Evolutionary conservation across 2,797 vertebrate species (phyloP), one percentile per base, ranked within the genome.

Genomic region (Cossypha niveicapilla): DNA sequence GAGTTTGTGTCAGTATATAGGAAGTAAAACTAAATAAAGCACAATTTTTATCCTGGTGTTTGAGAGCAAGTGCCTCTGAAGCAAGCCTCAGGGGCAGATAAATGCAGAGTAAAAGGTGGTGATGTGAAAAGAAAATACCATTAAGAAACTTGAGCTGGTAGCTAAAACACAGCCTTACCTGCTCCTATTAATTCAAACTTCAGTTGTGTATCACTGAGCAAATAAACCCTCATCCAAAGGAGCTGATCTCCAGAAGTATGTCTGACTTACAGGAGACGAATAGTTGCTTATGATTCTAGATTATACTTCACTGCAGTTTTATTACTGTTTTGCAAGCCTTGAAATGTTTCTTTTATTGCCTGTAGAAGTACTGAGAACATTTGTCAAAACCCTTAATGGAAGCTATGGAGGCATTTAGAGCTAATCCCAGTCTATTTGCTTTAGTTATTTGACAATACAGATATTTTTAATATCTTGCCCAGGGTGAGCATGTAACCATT

Each of bases 321-420:
- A 79, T 67, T 88, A 42, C 63, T 56, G 27, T 90, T 94, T 88
- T 54, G 14, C 35, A 94, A 67, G 88, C 74, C 65, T 94, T 73
- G 71, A 93, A 93, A 67, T 48, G 67, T 74, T 87, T 9, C 56
- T 81, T 96, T 92, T 90, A 90, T 88, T 94, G 80, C 81, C 50
- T 1, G 3, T 71, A 77, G 86, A 88, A 87, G 83, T 34, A 79
- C 77, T 71, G 67, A 67, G 76, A 90, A 48, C 83, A 74, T 85
- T 93, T 44, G 66, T 93, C 83, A 90, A 90, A 86, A 30, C 62
- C 24, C 30, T 70, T 86, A 75, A 78, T 70, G 80, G 88, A 86
- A 88, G 77, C 60, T 23, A 34, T 19, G 60, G 60, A 80, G 63
- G 71, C 79, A 76, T 90, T 94, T 79, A 90, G 57, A 78, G 77